Percentiles rank a stretch among this genome's conserved stretches.
phyloP scores from a whole-genome alignment of 2,888 invertebrate species.

The Troglohyphantes excavatus region DNA sequence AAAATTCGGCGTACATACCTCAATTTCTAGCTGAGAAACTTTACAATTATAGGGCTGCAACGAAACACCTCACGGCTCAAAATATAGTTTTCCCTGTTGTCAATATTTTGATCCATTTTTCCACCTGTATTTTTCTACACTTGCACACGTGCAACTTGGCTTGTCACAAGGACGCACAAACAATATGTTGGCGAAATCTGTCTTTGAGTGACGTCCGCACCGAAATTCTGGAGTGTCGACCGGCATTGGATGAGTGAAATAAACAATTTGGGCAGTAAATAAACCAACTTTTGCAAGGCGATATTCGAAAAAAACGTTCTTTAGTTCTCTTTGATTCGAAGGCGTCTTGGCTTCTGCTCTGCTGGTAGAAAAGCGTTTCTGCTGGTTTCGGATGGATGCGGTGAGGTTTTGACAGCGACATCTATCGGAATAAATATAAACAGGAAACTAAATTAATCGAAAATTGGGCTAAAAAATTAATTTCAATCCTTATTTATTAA shows the following conservation, averaged over 20 bases:
- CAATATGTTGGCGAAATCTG: conserved; percentile 53
- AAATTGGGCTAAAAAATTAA: too few relatives aligned
- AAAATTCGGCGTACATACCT: background rate
- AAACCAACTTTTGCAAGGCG: background rate
- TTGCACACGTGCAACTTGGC: conserved; percentile 37
- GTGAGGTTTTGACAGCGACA: conserved; percentile 27
- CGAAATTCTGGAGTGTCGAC: background rate
- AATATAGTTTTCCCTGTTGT: conserved; percentile 31
- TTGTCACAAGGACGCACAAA: conserved; percentile 16
- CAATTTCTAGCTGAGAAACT: background rate
- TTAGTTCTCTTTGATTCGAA: background rate
- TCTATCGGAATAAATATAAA: conserved; percentile 23
- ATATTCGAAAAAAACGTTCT: background rate
- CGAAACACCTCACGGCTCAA: background rate
- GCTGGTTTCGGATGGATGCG: background rate
- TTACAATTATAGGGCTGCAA: background rate
- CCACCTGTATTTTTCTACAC: conserved; percentile 45
- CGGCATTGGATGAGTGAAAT: background rate
- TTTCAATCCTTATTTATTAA: too few relatives aligned
- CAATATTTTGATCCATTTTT: conserved; percentile 56
- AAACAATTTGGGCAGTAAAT: background rate
- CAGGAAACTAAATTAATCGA: too few relatives aligned
- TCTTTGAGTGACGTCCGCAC: background rate
- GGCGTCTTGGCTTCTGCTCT: conserved; percentile 36
- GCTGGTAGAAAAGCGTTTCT: conserved; percentile 10